A percentile compares a stretch with the other conserved stretches of the same genome.
phyloP scores from a whole-genome alignment of 2,888 invertebrate species.

The Rhamnusium bicolor region DNA sequence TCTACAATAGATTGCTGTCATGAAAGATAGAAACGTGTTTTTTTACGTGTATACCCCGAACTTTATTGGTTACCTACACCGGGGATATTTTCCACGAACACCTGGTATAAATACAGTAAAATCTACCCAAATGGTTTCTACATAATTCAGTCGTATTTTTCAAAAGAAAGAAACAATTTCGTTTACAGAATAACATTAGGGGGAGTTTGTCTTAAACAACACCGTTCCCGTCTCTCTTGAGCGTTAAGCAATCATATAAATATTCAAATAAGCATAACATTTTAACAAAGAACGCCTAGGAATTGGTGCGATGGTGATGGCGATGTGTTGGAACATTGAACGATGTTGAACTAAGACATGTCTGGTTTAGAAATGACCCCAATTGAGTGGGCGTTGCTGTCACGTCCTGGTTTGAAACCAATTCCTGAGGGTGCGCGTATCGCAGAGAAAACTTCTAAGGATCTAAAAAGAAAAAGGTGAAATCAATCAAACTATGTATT shows the following conservation, averaged over 20 bases:
- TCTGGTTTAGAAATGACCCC: slow-evolving; percentile 67
- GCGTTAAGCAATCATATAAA: slow-evolving; percentile 46
- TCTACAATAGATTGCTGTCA: too few species aligned
- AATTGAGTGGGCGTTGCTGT: slow-evolving; percentile 63
- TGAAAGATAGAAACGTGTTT: too few species aligned
- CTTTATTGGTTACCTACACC: too few species aligned
- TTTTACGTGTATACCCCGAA: too few species aligned
- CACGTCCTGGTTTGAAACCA: slow-evolving; percentile 67
- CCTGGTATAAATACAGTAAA: too few species aligned
- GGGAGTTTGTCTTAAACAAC: not conserved
- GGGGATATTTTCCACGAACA: too few species aligned
- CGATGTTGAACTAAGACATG: slow-evolving; percentile 62
- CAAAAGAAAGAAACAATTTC: slow-evolving; percentile 15
- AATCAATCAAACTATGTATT: not conserved
- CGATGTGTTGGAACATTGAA: slow-evolving; percentile 33
- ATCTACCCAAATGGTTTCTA: too few species aligned
- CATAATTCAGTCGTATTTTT: not conserved
- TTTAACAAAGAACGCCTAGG: slow-evolving; percentile 42
- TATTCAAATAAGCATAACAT: slow-evolving; percentile 55
- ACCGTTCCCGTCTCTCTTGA: not conserved
- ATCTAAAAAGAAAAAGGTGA: not conserved
- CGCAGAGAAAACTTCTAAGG: not conserved
- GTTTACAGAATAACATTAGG: not conserved
- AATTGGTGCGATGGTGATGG: slow-evolving; percentile 35
- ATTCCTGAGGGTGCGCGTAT: slow-evolving; percentile 58